Base-by-base conservation (phyloP, 1,140 invertebrate genomes). In the Drosophila prosaltans region DNA sequence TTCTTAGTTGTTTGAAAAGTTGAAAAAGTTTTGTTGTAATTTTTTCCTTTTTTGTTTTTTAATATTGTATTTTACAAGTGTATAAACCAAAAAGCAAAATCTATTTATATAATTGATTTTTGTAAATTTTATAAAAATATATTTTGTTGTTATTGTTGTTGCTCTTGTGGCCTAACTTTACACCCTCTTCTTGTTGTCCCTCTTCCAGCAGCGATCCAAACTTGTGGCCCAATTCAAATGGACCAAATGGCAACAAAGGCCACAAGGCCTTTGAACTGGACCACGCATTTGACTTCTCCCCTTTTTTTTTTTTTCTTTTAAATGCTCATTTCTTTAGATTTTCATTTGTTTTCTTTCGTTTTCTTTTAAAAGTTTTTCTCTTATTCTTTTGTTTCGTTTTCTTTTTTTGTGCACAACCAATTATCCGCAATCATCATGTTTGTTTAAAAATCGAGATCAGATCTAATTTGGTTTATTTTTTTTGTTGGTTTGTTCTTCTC, bases 361-460 rank as follows among this genome's bases (percentile, higher is more conserved):
- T 39, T 43, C 16, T 24, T 55, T 64, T 40, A n/a, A 11, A 28
- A 16, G 55, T 48, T 61, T 45, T 16, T 41, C 32, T 11, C 55
- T 61, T 60, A 41, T 7, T 7, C 41, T 43, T 43, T 43, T 43
- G 3, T 43, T 43, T 43, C 11, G 10, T 55, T 21, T 68, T 62
- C 24, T 43, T 82, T 85, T 88, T 88, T 77, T 82, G 90, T 91
- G 90, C 81, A 85, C 90, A 91, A 91, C 90, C 90, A 91, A 91
- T 91, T 91, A 91, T 91, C 90, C 90, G 86, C 90, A 91, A 91
- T 91, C 90, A 91, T 91, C 90, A 91, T 91, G 72, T 88, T 85
- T 72, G 67, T 70, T 80, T 91, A 91, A 91, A 91, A 91, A 90
- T 91, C 84, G 85, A 91, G 89, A 91, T 91, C 75, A 80, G 79